Conservation (phyloP, 2,113 vertebrate genomes). For the Cyprinus carpio region DNA sequence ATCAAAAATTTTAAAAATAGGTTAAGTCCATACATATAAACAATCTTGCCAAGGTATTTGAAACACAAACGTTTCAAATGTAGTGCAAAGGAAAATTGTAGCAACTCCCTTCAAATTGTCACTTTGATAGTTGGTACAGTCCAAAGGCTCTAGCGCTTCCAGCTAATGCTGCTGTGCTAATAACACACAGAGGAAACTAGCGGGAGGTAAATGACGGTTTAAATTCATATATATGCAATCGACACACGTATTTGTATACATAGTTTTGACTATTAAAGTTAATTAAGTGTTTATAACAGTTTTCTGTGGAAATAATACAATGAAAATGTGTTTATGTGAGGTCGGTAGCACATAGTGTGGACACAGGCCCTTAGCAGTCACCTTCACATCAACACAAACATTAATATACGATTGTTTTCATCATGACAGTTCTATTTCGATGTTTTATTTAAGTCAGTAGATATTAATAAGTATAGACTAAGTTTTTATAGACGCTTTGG, state of each 20-base stretch:
- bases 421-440: neutral
- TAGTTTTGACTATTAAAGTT: neutral
- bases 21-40: neutral
- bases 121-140: slow-evolving; percentile 61
- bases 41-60: neutral
- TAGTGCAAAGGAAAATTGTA: neutral
- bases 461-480: neutral
- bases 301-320: neutral
- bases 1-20: neutral
- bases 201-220: neutral
- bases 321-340: neutral
- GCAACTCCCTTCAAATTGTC: neutral
- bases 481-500: neutral
- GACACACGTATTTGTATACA: neutral
- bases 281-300: neutral
- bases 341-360: neutral
- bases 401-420: neutral
- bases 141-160: slow-evolving; percentile 63
- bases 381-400: slow-evolving; percentile 9
- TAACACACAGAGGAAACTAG: neutral
- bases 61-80: neutral
- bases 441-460: neutral
- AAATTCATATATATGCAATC: neutral
- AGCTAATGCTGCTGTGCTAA: slow-evolving; percentile 35
- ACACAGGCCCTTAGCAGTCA: slow-evolving; percentile 2